phyloP scores from a whole-genome alignment of 2,113 vertebrate species.

The Gila orcuttii region DNA sequence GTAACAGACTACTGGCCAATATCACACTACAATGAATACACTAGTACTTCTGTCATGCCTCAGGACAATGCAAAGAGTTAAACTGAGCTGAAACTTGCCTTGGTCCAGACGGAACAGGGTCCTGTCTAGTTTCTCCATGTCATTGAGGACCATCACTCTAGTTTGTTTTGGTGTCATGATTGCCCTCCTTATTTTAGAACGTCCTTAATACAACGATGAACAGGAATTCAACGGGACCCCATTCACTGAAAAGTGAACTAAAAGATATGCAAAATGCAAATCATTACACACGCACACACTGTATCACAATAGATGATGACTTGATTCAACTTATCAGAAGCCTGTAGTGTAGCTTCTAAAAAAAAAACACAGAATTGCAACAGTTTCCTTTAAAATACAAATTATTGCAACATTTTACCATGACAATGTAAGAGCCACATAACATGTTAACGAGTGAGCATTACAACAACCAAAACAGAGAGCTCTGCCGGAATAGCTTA shows the following conservation, averaged over 20 bases:
- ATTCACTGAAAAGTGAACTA: conserved; percentile 14
- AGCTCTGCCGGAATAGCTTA: neutral
- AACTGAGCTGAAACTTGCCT: conserved; percentile 68
- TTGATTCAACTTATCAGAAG: neutral
- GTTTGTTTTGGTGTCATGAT: conserved; percentile 80
- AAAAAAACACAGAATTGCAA: neutral
- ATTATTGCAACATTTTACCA: neutral
- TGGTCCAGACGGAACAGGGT: conserved; percentile 88
- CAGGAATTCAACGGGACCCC: conserved; percentile 34
- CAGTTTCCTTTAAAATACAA: neutral
- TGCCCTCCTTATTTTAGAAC: conserved; percentile 52
- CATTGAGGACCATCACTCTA: conserved; percentile 80
- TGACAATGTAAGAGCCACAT: neutral
- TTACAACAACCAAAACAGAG: neutral
- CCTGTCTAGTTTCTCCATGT: conserved; percentile 87
- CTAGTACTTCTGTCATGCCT: neutral
- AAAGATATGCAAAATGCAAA: neutral
- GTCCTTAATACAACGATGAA: conserved; percentile 58
- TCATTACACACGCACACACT: neutral
- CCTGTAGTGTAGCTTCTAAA: neutral
- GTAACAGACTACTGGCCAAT: neutral
- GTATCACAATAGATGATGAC: neutral
- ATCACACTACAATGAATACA: neutral
- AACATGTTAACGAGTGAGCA: neutral
- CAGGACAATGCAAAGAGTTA: neutral